Conservation (phyloP, 1,140 invertebrate genomes). For the Pachyrhynchus sulphureomaculatus region DNA sequence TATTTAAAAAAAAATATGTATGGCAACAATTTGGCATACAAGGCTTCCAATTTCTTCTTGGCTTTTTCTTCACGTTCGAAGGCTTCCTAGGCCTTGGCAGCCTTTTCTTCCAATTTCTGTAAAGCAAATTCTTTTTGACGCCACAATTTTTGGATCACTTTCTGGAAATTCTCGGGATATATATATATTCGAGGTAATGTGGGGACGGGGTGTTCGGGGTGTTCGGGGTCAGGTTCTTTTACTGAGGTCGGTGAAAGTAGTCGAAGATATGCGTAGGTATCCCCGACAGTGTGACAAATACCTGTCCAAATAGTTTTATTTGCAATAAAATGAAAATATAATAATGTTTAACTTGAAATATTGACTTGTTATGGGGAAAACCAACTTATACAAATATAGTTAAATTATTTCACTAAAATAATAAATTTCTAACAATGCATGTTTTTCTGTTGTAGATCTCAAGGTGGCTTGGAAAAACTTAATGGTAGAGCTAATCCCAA, state of each 20-base stretch:
- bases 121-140: slow-evolving; percentile 53
- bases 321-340: too few species aligned
- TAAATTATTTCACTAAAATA: too few species aligned
- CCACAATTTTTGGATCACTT: slow-evolving; percentile 18
- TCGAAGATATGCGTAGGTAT: not conserved
- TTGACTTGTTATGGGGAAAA: too few species aligned
- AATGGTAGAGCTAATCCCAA: slow-evolving; percentile 45
- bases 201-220: not conserved
- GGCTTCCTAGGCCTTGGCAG: slow-evolving; percentile 89
- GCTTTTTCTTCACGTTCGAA: slow-evolving; percentile 93
- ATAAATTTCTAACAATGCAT: too few species aligned
- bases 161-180: slow-evolving; percentile 5
- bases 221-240: slow-evolving; percentile 8
- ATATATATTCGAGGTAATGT: not conserved
- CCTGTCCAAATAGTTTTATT: too few species aligned
- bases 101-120: slow-evolving; percentile 94
- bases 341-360: too few species aligned
- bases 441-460: slow-evolving; percentile 40
- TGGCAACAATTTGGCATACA: slow-evolving; percentile 87
- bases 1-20: too few species aligned
- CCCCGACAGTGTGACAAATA: too few species aligned
- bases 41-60: slow-evolving; percentile 93
- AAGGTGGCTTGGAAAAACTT: slow-evolving; percentile 46
- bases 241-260: not conserved
- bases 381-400: too few species aligned